phyloP scores from a whole-genome alignment of 2,797 vertebrate species.

The Merluccius polli region DNA sequence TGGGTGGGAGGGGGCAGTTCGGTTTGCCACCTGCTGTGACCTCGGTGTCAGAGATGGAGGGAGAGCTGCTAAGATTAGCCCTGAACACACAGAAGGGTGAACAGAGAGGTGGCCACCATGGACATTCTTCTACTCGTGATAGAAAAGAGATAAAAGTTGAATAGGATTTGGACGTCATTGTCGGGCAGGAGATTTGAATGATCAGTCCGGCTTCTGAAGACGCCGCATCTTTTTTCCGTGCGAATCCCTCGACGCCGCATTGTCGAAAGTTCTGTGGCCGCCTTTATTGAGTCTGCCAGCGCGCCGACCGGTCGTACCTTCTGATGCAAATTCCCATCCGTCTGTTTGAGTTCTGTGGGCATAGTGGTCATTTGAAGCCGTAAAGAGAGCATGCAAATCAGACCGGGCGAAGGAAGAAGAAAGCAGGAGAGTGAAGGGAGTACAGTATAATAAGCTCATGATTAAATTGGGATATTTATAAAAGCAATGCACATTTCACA shows the following conservation, averaged over 20 bases:
- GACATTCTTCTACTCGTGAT: not conserved
- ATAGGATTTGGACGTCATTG: not conserved
- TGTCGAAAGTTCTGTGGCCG: no score
- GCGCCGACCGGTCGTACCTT: not conserved
- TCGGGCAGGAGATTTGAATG: not conserved
- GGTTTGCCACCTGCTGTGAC: conserved; percentile 50
- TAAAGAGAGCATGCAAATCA: not conserved
- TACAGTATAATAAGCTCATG: not conserved
- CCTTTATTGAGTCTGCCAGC: not conserved
- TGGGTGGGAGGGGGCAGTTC: conserved; percentile 1
- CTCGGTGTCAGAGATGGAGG: conserved; percentile 49
- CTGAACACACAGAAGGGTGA: conserved; percentile 31
- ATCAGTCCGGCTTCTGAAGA: not conserved
- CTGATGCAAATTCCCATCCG: not conserved
- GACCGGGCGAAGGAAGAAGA: not conserved
- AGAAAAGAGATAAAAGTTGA: not conserved
- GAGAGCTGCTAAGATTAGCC: conserved; percentile 36
- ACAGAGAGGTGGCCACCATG: not conserved
- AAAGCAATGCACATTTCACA: not conserved
- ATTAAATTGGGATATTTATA: not conserved
- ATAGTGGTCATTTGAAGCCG: not conserved
- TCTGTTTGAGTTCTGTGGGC: not conserved
- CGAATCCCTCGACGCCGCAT: not conserved
- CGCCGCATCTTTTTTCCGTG: not conserved
- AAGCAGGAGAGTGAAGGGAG: not conserved